Percentiles rank a stretch among this genome's conserved stretches.
phyloP scores from a whole-genome alignment of 2,113 vertebrate species.

The Marcusenius ussheri region DNA sequence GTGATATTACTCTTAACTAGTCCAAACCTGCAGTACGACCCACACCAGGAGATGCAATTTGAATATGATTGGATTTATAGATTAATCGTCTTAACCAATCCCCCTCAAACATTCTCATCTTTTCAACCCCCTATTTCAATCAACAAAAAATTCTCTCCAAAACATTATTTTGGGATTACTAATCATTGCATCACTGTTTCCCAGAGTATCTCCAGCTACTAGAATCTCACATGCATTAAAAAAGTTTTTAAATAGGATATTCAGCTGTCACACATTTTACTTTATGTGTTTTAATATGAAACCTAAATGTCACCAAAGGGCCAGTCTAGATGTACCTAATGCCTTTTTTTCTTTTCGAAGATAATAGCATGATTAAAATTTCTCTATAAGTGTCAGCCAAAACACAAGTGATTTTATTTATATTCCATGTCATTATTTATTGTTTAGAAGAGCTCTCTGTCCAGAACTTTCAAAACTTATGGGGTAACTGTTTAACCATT shows the following conservation, averaged over 20 bases:
- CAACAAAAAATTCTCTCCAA: neutral
- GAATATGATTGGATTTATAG: neutral
- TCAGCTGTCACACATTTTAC: neutral
- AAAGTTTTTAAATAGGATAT: neutral
- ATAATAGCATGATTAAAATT: neutral
- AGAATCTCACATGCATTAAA: neutral
- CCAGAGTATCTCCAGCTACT: neutral
- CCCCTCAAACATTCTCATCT: neutral
- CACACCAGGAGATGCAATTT: neutral
- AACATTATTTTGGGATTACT: neutral
- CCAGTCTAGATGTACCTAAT: neutral
- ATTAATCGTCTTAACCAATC: neutral
- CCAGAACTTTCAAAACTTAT: neutral
- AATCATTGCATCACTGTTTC: neutral
- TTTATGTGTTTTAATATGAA: neutral
- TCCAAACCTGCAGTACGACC: neutral
- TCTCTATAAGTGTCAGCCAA: neutral
- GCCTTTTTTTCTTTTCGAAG: neutral
- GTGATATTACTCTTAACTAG: neutral
- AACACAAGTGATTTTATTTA: neutral
- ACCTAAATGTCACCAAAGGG: neutral
- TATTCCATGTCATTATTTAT: neutral
- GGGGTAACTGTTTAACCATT: neutral
- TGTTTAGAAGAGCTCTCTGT: neutral
- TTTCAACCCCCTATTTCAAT: neutral